phyloP scores from a whole-genome alignment of 2,888 invertebrate species.

The Tachystola acroxantha region DNA sequence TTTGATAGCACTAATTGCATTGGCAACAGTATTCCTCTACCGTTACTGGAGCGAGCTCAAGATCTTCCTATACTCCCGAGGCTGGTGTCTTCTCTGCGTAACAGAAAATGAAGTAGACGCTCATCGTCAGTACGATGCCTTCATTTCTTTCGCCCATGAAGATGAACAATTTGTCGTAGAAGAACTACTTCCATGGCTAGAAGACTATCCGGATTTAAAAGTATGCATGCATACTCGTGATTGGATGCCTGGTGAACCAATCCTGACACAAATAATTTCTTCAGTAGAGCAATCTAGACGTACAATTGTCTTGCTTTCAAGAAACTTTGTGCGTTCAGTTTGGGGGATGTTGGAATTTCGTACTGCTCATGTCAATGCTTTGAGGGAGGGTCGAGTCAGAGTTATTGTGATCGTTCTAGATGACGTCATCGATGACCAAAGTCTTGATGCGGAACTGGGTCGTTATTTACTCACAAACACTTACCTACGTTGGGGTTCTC shows the following conservation, averaged over 20 bases:
- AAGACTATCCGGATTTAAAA: constrained; percentile 43
- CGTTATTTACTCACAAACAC: constrained; percentile 85
- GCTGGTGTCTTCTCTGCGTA: constrained; percentile 16
- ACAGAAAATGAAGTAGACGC: constrained; percentile 18
- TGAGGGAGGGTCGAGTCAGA: constrained; percentile 75
- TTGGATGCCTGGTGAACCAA: constrained; percentile 85
- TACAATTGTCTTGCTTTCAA: constrained; percentile 25
- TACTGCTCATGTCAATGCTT: constrained; percentile 68
- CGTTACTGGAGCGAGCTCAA: constrained; percentile 22
- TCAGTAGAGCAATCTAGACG: constrained; percentile 83
- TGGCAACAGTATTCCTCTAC: constrained; percentile 4
- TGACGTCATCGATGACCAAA: constrained; percentile 70
- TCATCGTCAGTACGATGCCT: constrained; percentile 82
- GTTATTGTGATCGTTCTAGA: constrained; percentile 85
- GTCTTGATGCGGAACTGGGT: constrained; percentile 61
- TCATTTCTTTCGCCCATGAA: constrained; percentile 87
- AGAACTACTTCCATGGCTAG: constrained; percentile 82
- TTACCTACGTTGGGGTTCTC: constrained; percentile 88
- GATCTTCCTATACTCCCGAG: constrained; percentile 19
- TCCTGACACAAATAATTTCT: constrained; percentile 82
- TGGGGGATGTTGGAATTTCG: constrained; percentile 81
- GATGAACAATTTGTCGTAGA: constrained; percentile 84
- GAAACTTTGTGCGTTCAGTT: constrained; percentile 46
- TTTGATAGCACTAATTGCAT: constrained; percentile 4
- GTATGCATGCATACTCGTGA: constrained; percentile 86